Conservation (phyloP, 2,888 invertebrate genomes). For the Diarsia brunnea region DNA sequence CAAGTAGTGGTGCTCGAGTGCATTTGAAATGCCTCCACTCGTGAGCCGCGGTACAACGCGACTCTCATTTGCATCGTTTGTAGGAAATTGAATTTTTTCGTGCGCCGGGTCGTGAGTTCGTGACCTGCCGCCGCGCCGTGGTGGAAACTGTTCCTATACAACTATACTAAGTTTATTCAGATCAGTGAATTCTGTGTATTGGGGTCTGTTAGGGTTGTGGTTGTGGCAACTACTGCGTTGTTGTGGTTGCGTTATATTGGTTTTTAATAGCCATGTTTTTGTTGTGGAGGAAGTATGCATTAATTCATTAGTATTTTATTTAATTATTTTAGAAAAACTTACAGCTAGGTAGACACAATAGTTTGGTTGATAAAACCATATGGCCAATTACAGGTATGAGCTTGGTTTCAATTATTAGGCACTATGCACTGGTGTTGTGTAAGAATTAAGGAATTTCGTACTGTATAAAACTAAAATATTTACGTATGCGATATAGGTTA, state of each 20-base stretch:
- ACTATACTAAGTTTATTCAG: not conserved
- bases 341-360: too few species aligned
- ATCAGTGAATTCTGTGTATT: not conserved
- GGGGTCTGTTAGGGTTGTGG: not conserved
- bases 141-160: not conserved
- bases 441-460: not conserved
- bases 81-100: slow-evolving; percentile 59
- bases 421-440: not conserved
- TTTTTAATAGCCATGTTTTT: not conserved
- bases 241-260: slow-evolving; percentile 1
- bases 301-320: too few species aligned
- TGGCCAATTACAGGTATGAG: too few species aligned
- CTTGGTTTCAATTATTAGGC: not conserved
- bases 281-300: not conserved
- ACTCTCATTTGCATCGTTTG: slow-evolving; percentile 48
- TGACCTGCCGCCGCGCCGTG: not conserved
- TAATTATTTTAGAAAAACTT: too few species aligned
- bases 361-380: too few species aligned
- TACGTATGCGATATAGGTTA: not conserved
- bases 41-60: slow-evolving; percentile 20
- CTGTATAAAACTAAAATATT: not conserved
- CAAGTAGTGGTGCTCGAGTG: slow-evolving; percentile 18
- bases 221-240: not conserved
- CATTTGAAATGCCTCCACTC: slow-evolving; percentile 31
- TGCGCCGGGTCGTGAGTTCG: slow-evolving; percentile 32